phyloP scores from a whole-genome alignment of 2,888 invertebrate genomes.

The Ennomos fuscantarius region DNA sequence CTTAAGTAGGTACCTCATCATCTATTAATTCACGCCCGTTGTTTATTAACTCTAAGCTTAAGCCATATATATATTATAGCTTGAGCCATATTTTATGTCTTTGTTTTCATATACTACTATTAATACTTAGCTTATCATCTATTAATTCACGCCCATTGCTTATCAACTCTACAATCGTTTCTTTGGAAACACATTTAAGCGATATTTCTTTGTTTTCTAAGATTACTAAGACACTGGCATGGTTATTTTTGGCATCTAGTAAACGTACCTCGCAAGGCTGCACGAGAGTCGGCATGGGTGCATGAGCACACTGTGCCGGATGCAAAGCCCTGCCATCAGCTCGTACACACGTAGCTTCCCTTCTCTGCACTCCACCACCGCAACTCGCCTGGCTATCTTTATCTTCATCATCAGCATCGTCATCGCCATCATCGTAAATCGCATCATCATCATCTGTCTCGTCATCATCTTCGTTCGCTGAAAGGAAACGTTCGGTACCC shows the following conservation, averaged over 20 bases:
- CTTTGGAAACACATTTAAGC: no score
- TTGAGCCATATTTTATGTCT: no score
- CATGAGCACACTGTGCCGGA: slow-evolving; percentile 78
- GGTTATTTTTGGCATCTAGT: neutral
- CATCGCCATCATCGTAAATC: slow-evolving; percentile 71
- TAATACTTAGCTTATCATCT: no score
- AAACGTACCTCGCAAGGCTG: slow-evolving; percentile 80
- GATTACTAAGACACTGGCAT: no score
- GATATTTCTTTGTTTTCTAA: no score
- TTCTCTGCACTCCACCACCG: slow-evolving; percentile 85
- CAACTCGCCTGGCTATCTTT: slow-evolving; percentile 62
- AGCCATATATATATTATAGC: no score
- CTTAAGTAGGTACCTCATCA: no score
- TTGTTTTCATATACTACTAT: no score
- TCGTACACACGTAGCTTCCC: slow-evolving; percentile 83
- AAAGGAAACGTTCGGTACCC: neutral
- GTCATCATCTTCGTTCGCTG: slow-evolving; percentile 64
- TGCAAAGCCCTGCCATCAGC: slow-evolving; percentile 77
- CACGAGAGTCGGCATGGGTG: slow-evolving; percentile 80
- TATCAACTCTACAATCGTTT: no score
- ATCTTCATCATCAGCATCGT: slow-evolving; percentile 57
- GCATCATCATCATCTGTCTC: slow-evolving; percentile 69
- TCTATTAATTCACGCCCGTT: no score
- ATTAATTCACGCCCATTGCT: no score
- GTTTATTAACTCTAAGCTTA: no score